Evolutionary conservation across 2,797 vertebrate genomes (phyloP), one percentile per base, ranked within the genome.

Genomic region (Meriones psammophilus): DNA sequence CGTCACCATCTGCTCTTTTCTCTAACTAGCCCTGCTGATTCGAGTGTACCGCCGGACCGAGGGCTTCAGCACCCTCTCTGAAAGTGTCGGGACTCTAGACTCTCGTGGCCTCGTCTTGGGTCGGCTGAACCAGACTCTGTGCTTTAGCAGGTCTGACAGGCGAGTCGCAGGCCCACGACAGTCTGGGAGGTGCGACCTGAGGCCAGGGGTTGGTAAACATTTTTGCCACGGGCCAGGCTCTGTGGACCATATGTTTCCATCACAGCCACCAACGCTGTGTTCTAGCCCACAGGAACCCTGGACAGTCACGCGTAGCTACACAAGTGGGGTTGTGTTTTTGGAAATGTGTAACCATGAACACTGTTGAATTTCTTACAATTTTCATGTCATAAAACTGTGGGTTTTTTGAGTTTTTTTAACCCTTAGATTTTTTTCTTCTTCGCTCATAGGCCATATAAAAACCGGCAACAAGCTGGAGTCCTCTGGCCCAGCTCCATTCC

Each of bases 301-400:
- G 91, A 84, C 22, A 76, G 69, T 10, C 17, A 50, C 50, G 8
- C 9, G n/a, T 28, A 64, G 84, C 77, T 88, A 84, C 87, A 62
- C 58, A 92, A 91, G 54, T 10, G 0, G 9, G 76, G 71, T 33
- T 76, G 14, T 69, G 64, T 60, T 81, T 42, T 74, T 9, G 77
- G 88, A 88, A 68, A 60, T 39, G 77, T 17, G 68, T 17, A 58
- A 22, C 77, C 42, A 89, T 13, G 33, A 66, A 93, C 4, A 50
- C 8, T 58, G 26, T 68, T 69, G 36, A 83, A 91, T 92, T 96
- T 91, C 58, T 54, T 22, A 28, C 90, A 13, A 92, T 74, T 94
- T 88, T 68, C 85, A 64, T 26, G 3, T 84, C 33, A 88, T 6
- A 39, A 93, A 96, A 95, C 24, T 58, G 28, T 33, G 66, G 68